These are phyloP conservation scores for Eristalinus aeneus DNA, from an alignment of 2,888 invertebrate species.

Conservation along the genomic window DNA sequence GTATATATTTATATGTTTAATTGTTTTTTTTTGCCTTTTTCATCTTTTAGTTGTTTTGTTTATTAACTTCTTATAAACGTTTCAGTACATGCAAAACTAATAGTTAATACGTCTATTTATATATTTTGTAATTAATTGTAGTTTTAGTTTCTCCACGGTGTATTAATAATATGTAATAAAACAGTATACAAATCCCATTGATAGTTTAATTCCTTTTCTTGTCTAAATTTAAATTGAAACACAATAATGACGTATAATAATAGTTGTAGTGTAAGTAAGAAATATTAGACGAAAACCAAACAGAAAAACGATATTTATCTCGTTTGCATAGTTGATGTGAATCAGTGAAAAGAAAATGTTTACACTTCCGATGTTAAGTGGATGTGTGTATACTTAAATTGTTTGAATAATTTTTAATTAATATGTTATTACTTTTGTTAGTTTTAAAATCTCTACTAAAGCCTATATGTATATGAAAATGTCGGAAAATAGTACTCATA, in stretches of 20 bases:
- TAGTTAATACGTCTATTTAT: constrained; percentile 44
- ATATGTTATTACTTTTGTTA: constrained; percentile 6
- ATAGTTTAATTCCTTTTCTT: constrained; percentile 26
- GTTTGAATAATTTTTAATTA: neutral
- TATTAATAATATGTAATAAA: constrained; percentile 47
- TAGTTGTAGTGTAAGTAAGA: constrained; percentile 24
- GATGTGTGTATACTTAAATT: constrained; percentile 25
- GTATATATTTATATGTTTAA: constrained; percentile 8
- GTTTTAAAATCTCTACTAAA: constrained; percentile 44
- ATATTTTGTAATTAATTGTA: constrained; percentile 22
- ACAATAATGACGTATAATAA: constrained; percentile 46
- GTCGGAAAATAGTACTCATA: constrained; percentile 49
- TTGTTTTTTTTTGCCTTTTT: constrained; percentile 29
- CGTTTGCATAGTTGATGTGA: neutral
- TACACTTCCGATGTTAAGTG: neutral
- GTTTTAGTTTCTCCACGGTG: constrained; percentile 62
- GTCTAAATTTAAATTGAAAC: constrained; percentile 52
- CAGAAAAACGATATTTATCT: neutral
- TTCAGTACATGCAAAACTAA: constrained; percentile 65
- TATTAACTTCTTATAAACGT: constrained; percentile 54
- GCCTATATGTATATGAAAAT: constrained; percentile 36
- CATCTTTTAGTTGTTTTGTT: constrained; percentile 34
- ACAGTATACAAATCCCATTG: constrained; percentile 70
- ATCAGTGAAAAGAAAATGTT: neutral
- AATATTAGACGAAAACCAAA: constrained; percentile 8